phyloP scores from a whole-genome alignment of 2,797 vertebrate genomes.

The Enteromius radiatus region DNA sequence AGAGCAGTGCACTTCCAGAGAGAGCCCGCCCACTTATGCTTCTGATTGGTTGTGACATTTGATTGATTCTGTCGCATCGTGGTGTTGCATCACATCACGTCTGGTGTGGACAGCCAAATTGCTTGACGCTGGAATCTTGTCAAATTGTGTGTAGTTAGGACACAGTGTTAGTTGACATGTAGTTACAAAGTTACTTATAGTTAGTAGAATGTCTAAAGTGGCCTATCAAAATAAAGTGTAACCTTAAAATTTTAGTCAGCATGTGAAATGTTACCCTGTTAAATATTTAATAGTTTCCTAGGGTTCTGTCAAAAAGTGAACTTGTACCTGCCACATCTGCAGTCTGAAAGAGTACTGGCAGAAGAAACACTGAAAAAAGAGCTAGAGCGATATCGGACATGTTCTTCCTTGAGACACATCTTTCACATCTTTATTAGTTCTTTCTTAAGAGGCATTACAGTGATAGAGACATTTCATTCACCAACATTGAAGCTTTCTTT shows the following conservation, averaged over 20 bases:
- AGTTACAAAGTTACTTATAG: no score
- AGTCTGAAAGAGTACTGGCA: not conserved
- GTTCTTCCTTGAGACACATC: not conserved
- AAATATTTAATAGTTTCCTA: not conserved
- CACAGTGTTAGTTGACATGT: no score
- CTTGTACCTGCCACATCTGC: not conserved
- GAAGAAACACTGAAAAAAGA: not conserved
- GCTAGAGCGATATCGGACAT: not conserved
- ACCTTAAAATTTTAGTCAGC: not conserved
- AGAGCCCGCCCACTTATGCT: no score
- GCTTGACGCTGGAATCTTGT: no score
- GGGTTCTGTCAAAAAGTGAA: not conserved
- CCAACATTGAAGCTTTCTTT: not conserved
- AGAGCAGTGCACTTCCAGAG: no score
- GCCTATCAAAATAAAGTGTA: no score
- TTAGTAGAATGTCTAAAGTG: no score
- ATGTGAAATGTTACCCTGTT: not conserved
- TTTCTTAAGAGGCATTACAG: not conserved
- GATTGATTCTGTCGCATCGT: no score
- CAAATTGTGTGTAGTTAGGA: no score
- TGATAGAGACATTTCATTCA: not conserved
- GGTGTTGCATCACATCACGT: no score
- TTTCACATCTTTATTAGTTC: not conserved
- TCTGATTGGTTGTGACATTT: no score
- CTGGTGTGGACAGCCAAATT: no score